A percentile compares a stretch with the other conserved stretches of the same genome.
phyloP scores from a whole-genome alignment of 2,113 vertebrate species.

The Eptesicus fuscus region DNA sequence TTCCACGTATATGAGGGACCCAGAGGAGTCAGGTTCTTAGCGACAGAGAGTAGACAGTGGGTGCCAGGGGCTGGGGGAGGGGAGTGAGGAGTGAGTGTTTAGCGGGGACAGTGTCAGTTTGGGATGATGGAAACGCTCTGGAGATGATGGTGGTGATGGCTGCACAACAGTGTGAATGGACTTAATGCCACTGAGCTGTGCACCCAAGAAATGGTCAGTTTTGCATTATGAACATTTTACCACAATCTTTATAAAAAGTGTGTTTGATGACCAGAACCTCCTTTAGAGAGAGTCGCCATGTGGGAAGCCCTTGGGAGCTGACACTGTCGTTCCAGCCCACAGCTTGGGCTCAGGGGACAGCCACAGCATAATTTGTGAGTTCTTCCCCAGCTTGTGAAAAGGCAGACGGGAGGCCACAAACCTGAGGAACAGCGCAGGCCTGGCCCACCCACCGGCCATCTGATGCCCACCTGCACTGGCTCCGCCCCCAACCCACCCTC shows the following conservation, averaged over 20 bases:
- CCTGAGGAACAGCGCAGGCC: background rate
- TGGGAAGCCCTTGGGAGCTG: background rate
- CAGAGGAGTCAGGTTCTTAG: fast-evolving
- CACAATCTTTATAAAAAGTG: background rate
- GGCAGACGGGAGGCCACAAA: background rate
- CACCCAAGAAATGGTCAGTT: fast-evolving
- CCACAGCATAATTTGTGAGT: fast-evolving
- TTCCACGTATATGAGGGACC: fast-evolving
- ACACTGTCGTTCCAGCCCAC: background rate
- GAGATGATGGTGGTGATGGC: fast-evolving
- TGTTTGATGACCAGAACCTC: background rate
- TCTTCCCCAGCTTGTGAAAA: background rate
- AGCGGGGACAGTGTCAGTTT: fast-evolving
- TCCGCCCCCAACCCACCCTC: background rate
- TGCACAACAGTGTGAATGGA: fast-evolving
- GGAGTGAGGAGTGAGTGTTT: fast-evolving
- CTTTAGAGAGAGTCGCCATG: background rate
- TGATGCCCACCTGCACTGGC: background rate
- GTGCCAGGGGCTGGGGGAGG: fast-evolving
- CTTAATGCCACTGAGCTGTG: fast-evolving
- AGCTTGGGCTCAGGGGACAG: background rate
- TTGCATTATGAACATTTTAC: background rate
- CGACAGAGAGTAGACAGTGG: fast-evolving
- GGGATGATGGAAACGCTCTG: background rate
- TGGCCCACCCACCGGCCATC: background rate